These are phyloP conservation scores for Gavia stellata DNA, from an alignment of 2,113 vertebrate species.

Conservation along the genomic window DNA sequence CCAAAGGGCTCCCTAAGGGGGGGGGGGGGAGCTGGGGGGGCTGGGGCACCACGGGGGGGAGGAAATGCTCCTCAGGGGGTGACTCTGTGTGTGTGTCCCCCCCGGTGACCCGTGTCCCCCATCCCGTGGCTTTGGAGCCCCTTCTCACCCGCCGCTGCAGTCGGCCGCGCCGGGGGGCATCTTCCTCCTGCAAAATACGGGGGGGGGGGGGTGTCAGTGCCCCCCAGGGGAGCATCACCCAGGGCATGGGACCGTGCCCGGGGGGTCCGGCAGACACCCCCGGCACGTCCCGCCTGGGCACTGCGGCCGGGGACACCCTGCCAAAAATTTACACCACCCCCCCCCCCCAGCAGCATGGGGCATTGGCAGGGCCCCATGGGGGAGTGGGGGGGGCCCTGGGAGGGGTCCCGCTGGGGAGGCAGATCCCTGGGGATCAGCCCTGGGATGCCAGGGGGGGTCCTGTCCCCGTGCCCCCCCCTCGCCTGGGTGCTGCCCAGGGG, in stretches of 20 bases:
- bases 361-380: neutral
- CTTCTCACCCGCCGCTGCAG: conserved; percentile 86
- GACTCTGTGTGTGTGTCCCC: too few relatives aligned
- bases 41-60: neutral
- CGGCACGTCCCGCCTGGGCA: neutral
- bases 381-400: rapidly evolving
- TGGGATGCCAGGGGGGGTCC: neutral
- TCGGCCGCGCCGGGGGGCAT: conserved; percentile 62
- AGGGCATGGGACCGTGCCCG: neutral
- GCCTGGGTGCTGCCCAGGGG: neutral
- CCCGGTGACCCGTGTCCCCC: neutral
- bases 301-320: neutral
- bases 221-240: neutral
- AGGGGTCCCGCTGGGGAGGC: neutral
- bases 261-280: neutral
- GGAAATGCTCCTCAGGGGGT: neutral
- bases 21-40: neutral
- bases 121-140: neutral
- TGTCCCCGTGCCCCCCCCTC: neutral
- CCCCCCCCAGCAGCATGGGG: neutral
- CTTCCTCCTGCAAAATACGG: conserved; percentile 74
- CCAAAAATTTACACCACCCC: too few relatives aligned
- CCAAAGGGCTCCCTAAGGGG: neutral
- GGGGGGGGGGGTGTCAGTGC: neutral
- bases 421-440: neutral